Conservation (phyloP, 2,888 invertebrate genomes). For the Oligia strigilis region DNA sequence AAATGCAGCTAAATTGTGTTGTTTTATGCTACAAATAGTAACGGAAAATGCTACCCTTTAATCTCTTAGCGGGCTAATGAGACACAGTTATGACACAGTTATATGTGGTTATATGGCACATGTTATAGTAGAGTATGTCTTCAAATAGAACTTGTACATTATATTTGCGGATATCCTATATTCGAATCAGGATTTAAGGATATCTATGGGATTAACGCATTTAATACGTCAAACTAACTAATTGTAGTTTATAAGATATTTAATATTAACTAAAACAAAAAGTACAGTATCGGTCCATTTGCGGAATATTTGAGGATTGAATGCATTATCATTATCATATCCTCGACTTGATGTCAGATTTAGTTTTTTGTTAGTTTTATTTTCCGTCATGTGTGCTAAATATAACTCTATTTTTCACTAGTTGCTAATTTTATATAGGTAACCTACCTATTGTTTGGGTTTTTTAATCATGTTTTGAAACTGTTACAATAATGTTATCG, state of each 20-base stretch:
- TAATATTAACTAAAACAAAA: background rate
- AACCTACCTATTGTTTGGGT: background rate
- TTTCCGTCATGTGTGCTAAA: background rate
- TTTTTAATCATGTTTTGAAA: background rate
- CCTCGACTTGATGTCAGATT: background rate
- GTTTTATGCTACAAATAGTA: background rate
- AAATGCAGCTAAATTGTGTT: background rate
- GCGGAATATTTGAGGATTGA: background rate
- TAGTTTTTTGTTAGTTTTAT: background rate
- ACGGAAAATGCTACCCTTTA: background rate
- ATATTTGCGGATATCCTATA: background rate
- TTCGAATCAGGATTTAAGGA: background rate
- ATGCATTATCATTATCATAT: background rate
- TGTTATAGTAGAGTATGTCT: background rate
- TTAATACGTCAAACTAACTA: background rate
- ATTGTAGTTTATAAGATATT: background rate
- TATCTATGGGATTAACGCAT: too few relatives aligned
- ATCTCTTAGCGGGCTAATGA: too few relatives aligned
- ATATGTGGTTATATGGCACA: too few relatives aligned
- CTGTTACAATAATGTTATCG: background rate
- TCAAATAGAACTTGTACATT: background rate
- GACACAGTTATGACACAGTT: too few relatives aligned
- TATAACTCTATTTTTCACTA: background rate
- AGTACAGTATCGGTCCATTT: background rate
- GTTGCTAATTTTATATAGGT: background rate